Percentiles rank a stretch among this genome's conserved stretches.
phyloP scores from a whole-genome alignment of 2,888 invertebrate genomes.

The Drosophila pseudotalamancana region DNA sequence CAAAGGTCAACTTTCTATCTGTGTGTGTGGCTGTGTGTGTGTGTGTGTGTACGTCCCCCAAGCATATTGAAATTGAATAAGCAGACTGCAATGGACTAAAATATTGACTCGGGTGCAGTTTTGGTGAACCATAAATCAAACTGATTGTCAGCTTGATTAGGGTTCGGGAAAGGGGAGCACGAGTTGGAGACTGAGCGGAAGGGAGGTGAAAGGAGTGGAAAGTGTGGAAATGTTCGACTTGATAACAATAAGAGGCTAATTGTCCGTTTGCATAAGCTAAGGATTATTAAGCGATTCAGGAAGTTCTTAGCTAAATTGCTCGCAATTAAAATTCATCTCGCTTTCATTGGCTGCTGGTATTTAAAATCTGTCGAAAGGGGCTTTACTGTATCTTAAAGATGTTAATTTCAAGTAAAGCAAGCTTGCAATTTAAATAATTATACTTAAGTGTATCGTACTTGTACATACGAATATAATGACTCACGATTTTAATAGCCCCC shows the following conservation, averaged over 20 bases:
- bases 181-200: too few relatives aligned
- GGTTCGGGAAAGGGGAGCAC: neutral
- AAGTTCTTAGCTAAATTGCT: slow-evolving; percentile 33
- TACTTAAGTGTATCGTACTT: too few relatives aligned
- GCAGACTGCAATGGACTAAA: slow-evolving; percentile 42
- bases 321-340: slow-evolving; percentile 13
- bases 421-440: too few relatives aligned
- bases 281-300: slow-evolving; percentile 44
- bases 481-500: too few relatives aligned
- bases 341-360: neutral
- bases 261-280: slow-evolving; percentile 18
- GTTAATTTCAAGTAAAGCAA: too few relatives aligned
- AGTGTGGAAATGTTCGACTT: neutral
- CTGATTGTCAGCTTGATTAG: slow-evolving; percentile 40
- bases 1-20: slow-evolving; percentile 59
- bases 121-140: slow-evolving; percentile 67
- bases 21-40: neutral
- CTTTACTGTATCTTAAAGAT: too few relatives aligned
- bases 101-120: slow-evolving; percentile 59
- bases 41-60: slow-evolving; percentile 13
- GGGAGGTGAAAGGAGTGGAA: neutral
- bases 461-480: too few relatives aligned
- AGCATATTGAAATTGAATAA: slow-evolving; percentile 56
- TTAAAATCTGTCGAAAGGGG: neutral
- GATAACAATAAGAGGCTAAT: slow-evolving; percentile 47